Conservation (phyloP, 1,140 invertebrate species). For the Cotesia typhae region DNA sequence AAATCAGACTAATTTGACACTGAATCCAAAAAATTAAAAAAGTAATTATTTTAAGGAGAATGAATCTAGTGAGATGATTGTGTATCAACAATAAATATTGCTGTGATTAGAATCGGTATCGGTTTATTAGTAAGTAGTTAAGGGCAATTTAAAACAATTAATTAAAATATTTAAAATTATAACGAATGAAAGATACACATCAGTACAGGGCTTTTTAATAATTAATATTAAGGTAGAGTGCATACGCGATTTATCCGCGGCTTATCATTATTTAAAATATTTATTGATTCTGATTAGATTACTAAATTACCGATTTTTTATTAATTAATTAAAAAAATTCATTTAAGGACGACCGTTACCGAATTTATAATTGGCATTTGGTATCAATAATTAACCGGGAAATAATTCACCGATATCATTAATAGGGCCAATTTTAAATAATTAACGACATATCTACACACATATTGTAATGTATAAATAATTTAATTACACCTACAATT, state of each 20-base stretch:
- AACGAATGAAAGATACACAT: conserved; percentile 13
- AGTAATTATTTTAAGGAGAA: conserved; percentile 37
- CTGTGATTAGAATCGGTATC: conserved; percentile 67
- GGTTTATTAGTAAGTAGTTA: conserved; percentile 63
- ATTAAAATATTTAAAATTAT: conserved; percentile 43
- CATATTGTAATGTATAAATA: neutral
- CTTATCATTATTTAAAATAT: conserved; percentile 31
- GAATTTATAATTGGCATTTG: too few species aligned
- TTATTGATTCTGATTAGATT: too few species aligned
- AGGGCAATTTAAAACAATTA: conserved; percentile 60
- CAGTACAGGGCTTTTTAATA: conserved; percentile 11
- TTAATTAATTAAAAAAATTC: too few species aligned
- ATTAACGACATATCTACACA: neutral
- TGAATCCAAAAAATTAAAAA: too few species aligned
- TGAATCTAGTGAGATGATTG: conserved; percentile 59
- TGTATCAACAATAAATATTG: conserved; percentile 68
- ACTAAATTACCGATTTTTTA: too few species aligned
- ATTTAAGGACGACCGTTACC: too few species aligned
- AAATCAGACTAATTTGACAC: too few species aligned
- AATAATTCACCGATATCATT: neutral
- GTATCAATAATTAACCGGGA: too few species aligned
- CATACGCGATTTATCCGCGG: conserved; percentile 23
- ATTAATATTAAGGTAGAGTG: conserved; percentile 2
- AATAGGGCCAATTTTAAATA: conserved; percentile 14
- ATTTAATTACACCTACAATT: neutral